Conservation (phyloP, 2,888 invertebrate genomes). For the Teinopalpus imperialis region DNA sequence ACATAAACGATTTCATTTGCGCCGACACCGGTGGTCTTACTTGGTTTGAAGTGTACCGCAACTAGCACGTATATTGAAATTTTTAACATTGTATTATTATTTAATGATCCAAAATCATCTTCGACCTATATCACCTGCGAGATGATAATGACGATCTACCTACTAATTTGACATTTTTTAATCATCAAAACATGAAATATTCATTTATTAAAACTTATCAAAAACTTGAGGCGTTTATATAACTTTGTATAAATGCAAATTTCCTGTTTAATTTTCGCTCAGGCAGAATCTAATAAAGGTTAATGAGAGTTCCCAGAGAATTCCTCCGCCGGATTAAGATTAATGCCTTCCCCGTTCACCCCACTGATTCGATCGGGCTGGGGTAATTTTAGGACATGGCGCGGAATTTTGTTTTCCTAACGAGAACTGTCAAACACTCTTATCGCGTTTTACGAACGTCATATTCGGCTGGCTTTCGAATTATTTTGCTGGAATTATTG, state of each 20-base stretch:
- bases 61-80: too few species aligned
- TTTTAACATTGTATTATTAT: too few species aligned
- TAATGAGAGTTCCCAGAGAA: conserved; percentile 17
- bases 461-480: too few species aligned
- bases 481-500: too few species aligned
- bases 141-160: too few species aligned
- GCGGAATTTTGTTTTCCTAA: conserved; percentile 5
- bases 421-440: neutral
- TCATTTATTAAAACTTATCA: neutral
- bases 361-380: conserved; percentile 1
- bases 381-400: conserved; percentile 12
- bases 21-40: too few species aligned
- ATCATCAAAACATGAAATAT: neutral
- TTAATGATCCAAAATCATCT: too few species aligned
- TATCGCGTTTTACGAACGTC: neutral
- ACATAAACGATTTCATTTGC: too few species aligned
- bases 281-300: conserved; percentile 23
- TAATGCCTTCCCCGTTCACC: conserved; percentile 14
- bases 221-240: too few species aligned
- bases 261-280: conserved; percentile 21
- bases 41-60: too few species aligned
- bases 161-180: too few species aligned
- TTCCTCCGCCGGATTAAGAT: conserved; percentile 13
- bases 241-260: conserved; percentile 2
- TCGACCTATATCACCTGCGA: too few species aligned